phyloP scores from a whole-genome alignment of 2,113 vertebrate genomes.

The Thymallus thymallus region DNA sequence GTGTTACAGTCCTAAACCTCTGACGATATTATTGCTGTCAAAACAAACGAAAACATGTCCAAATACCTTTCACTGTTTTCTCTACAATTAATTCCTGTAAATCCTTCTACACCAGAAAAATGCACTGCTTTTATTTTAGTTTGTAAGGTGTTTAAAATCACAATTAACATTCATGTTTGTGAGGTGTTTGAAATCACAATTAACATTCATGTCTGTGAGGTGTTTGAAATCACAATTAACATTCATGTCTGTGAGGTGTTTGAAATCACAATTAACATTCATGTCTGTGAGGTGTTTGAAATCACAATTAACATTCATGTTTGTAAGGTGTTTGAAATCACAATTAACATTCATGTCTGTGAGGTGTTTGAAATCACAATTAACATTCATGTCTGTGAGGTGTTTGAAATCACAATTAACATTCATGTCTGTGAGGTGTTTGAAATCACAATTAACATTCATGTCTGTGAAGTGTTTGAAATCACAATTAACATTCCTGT shows the following conservation, averaged over 20 bases:
- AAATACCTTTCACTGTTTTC: background rate
- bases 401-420: background rate
- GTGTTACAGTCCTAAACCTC: background rate
- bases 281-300: slow-evolving; percentile 12
- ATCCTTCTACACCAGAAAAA: slow-evolving; percentile 16
- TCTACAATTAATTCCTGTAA: background rate
- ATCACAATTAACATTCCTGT: slow-evolving; percentile 48
- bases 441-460: background rate
- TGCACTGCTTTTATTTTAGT: slow-evolving; percentile 2
- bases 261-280: background rate
- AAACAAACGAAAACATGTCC: slow-evolving; percentile 36
- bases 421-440: slow-evolving; percentile 6
- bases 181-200: background rate
- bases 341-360: slow-evolving; percentile 1
- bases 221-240: slow-evolving; percentile 5
- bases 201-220: background rate
- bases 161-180: slow-evolving; percentile 45
- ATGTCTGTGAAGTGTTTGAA: slow-evolving; percentile 15
- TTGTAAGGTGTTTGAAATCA: background rate
- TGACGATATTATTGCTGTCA: background rate
- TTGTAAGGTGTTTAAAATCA: slow-evolving; percentile 4
- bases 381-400: background rate
- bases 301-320: background rate
- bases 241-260: background rate
- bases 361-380: background rate